These are phyloP conservation scores for Perdita meconis DNA, from an alignment of 2,888 invertebrate species.

Conservation along the genomic window DNA sequence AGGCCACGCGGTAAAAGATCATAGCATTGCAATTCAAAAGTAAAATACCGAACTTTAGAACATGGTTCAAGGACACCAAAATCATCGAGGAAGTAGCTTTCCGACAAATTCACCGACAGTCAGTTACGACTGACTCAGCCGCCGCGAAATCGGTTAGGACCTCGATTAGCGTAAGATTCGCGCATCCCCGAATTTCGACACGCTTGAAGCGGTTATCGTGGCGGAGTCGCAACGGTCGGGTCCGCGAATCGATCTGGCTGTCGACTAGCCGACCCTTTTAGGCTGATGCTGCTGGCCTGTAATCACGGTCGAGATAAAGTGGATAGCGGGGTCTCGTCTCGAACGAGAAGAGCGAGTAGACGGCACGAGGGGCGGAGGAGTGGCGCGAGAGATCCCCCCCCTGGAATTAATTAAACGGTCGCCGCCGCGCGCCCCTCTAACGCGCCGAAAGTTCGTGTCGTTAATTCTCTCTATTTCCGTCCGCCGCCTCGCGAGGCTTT, in stretches of 20 bases:
- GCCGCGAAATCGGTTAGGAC: too few relatives aligned
- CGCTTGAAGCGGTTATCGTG: slow-evolving; percentile 42
- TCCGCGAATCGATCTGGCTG: slow-evolving; percentile 64
- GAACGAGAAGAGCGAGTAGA: slow-evolving; percentile 30
- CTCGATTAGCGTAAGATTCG: neutral
- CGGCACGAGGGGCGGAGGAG: neutral
- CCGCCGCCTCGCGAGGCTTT: slow-evolving; percentile 8
- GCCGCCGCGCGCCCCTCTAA: slow-evolving; percentile 31
- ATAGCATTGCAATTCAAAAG: too few relatives aligned
- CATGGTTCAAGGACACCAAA: too few relatives aligned
- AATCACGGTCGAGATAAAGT: slow-evolving; percentile 68
- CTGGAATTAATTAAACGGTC: slow-evolving; percentile 70
- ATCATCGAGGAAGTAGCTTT: too few relatives aligned
- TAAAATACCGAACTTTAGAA: too few relatives aligned
- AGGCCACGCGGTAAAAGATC: too few relatives aligned
- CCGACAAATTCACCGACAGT: too few relatives aligned
- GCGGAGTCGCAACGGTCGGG: slow-evolving; percentile 31
- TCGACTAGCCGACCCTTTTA: slow-evolving; percentile 67
- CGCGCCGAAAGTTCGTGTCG: slow-evolving; percentile 62
- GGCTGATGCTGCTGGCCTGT: slow-evolving; percentile 65
- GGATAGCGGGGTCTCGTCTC: slow-evolving; percentile 62
- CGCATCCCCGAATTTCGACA: slow-evolving; percentile 34
- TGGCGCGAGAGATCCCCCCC: slow-evolving; percentile 13
- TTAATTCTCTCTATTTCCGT: slow-evolving; percentile 56
- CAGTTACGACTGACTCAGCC: too few relatives aligned